Evolutionary conservation across 2,113 vertebrate genomes (phyloP).

Genomic region (Chlorodrepanis virens): DNA sequence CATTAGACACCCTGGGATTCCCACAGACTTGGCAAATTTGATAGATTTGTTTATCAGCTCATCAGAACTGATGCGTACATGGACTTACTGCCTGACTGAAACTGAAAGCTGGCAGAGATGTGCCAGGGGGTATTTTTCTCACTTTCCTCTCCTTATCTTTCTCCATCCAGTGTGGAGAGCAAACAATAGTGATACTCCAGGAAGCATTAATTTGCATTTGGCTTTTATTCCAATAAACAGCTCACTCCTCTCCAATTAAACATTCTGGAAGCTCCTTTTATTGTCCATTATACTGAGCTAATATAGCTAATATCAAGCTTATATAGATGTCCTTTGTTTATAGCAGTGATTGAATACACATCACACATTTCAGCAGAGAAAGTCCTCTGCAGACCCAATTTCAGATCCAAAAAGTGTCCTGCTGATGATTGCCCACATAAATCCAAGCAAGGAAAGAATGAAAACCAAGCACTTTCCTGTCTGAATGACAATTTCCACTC

Average conservation of each 20-base stretch:
- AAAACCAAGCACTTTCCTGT: background rate
- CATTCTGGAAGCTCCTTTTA: background rate
- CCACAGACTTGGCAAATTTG: conserved; percentile 54
- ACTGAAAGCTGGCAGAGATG: background rate
- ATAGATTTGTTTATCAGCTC: conserved; percentile 68
- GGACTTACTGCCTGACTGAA: conserved; percentile 27
- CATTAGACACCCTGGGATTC: conserved; percentile 42
- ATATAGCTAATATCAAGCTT: background rate
- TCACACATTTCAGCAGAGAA: background rate
- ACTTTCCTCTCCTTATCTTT: background rate
- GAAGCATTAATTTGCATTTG: background rate
- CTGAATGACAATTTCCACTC: background rate
- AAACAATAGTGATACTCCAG: background rate
- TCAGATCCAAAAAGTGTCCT: conserved; percentile 4
- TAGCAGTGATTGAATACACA: background rate
- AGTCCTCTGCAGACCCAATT: background rate
- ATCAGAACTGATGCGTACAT: conserved; percentile 26
- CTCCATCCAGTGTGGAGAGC: background rate
- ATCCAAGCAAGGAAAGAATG: conserved; percentile 7
- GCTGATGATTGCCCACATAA: conserved; percentile 6
- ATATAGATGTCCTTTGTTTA: background rate
- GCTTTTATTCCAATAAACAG: background rate
- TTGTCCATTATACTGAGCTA: background rate
- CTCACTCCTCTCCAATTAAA: background rate
- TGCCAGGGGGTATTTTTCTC: background rate